These are phyloP conservation scores for Brachyptera risi DNA, from an alignment of 2,888 invertebrate genomes.

Conservation along the genomic window DNA sequence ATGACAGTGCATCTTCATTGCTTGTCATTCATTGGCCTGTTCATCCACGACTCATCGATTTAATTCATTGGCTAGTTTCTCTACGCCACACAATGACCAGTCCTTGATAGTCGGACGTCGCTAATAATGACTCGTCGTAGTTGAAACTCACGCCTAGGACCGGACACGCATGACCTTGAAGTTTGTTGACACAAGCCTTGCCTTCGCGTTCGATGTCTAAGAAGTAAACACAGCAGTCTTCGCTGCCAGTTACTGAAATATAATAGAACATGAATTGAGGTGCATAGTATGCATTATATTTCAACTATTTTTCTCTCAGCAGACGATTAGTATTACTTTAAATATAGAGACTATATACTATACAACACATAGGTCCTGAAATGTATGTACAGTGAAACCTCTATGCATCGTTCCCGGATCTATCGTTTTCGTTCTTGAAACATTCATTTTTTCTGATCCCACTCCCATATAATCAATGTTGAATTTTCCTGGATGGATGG, in stretches of 20 bases:
- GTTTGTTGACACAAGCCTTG: slow-evolving; percentile 53
- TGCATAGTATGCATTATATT: background rate
- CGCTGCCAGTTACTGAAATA: slow-evolving; percentile 65
- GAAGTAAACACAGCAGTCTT: slow-evolving; percentile 75
- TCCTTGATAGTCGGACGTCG: slow-evolving; percentile 77
- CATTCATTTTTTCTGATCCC: no score
- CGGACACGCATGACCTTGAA: slow-evolving; percentile 75
- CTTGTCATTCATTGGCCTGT: no score
- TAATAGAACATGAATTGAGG: background rate
- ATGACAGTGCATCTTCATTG: no score
- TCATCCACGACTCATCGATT: background rate
- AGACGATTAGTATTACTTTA: no score
- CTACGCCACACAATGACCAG: slow-evolving; percentile 73
- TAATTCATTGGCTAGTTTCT: slow-evolving; percentile 32
- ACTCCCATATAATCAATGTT: no score
- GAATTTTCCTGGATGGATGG: no score
- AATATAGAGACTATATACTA: no score
- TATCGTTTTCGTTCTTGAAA: no score
- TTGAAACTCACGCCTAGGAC: slow-evolving; percentile 81
- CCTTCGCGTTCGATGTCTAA: slow-evolving; percentile 63
- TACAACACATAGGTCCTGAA: no score
- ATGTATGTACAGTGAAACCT: no score
- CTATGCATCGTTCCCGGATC: no score
- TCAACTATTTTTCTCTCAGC: background rate
- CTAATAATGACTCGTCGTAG: slow-evolving; percentile 81